Percentiles rank a stretch among this genome's conserved stretches.
phyloP scores from a whole-genome alignment of 2,888 invertebrate genomes.

The Hylaea fasciaria region DNA sequence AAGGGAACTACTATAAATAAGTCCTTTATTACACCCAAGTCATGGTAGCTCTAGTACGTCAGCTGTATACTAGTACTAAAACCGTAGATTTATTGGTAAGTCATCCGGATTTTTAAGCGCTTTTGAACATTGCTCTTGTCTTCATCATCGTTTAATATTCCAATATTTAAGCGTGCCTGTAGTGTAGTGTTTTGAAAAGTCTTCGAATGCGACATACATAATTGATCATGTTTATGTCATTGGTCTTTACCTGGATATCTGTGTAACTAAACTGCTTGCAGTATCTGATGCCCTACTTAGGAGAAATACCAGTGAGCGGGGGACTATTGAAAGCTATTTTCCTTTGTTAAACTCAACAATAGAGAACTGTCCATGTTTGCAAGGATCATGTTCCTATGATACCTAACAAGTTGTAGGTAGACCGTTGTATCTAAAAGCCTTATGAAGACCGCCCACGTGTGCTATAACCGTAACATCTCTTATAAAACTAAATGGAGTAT shows the following conservation, averaged over 20 bases:
- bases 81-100: neutral
- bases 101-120: too few relatives aligned
- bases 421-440: constrained; percentile 9
- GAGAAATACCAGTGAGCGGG: neutral
- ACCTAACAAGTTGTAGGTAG: neutral
- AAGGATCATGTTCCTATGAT: constrained; percentile 2
- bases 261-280: too few relatives aligned
- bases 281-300: too few relatives aligned
- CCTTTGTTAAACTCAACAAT: neutral
- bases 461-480: neutral
- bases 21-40: neutral
- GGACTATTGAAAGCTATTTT: neutral
- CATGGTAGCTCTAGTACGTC: neutral
- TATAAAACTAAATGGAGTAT: constrained; percentile 17
- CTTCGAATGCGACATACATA: too few relatives aligned
- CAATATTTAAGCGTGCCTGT: too few relatives aligned
- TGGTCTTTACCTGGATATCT: too few relatives aligned
- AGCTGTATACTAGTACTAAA: neutral
- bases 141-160: too few relatives aligned
- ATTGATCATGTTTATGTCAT: too few relatives aligned
- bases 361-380: neutral
- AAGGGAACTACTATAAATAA: constrained; percentile 3
- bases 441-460: constrained; percentile 15
- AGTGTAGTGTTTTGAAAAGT: too few relatives aligned
- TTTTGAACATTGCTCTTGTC: too few relatives aligned